Evolutionary conservation across 2,888 invertebrate genomes (phyloP), one percentile per base, ranked within the genome.

Genomic region (Acrobasis suavella): DNA sequence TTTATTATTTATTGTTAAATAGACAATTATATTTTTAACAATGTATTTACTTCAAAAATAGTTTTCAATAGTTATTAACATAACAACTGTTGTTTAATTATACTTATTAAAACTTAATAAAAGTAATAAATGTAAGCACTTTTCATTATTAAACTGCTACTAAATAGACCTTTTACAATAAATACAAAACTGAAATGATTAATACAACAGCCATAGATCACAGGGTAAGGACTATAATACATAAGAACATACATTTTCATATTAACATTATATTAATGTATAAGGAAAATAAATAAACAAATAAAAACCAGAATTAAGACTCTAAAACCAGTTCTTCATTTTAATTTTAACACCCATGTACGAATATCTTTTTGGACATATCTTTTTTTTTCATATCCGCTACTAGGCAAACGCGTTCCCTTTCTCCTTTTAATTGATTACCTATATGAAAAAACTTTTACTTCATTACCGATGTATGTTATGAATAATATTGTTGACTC

Each of bases 181-280:
- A 39, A 51, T 51, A 60, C 15, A 46, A 49, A 55, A 62, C 46
- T 14, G 38, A 49, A 46, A 54, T 54, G 39, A 50, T 58, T 14
- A 58, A 58, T 49, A 60, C 16, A 63, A 85, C 85, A 85, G 85
- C 86, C 85, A 76, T 81, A 75, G 70, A 86, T 86, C 85, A 86
- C 85, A 86, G 83, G 83, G 78, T 73, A 68, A 70, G 69, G 72
- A 64, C 64, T 71, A 58, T 69, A 63, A 66, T 63, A 67, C 50
- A 62, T 60, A 60, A 62, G 62, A 64, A 65, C 46, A 60, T 56
- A 39, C 50, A 14, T 56, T 49, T 8, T 50, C 50, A 62, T 62
- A 60, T 60, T 46, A 42, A 61, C 56, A 64, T 58, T 58, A 60
- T 50, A 62, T 62, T 62, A 46, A 46, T n/a, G 65, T 38, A 64